Base-by-base conservation (phyloP, 2,888 invertebrate genomes). In the Amblyjoppa proteus region DNA sequence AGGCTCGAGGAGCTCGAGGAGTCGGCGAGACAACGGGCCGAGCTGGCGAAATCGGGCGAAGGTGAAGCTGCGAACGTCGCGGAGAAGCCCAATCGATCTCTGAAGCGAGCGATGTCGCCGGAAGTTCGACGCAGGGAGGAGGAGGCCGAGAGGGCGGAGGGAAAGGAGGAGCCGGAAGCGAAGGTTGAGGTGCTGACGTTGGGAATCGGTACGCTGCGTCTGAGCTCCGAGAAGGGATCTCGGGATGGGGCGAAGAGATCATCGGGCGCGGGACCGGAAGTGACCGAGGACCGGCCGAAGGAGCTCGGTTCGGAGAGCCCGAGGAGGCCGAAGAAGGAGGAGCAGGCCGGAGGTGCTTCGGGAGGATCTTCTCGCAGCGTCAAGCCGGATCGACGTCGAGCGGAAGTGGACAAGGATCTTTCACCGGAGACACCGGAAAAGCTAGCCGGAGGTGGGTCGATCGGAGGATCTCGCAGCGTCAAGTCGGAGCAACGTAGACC, bases 1-100 rank as follows among this genome's bases (percentile, higher is more conserved):
- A 89, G 89, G n/a, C 86, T 89, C 41, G 82, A 83, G 73, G 88
- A 76, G 41, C 53, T 81, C 6, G 89, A 83, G 49, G 49, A 70
- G 34, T 84, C 82, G 13, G 87, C 83, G 58, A 45, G 79, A 61
- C 75, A 38, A 53, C 68, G 73, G 3, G 31, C 16, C 2, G 84
- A 87, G 28, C 11, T 9, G 1, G 83, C 81, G 34, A 74, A 79
- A 53, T 20, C 56, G 13, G 61, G 16, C 28, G 68, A 78, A 66
- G 5, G 34, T 3, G 61, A 45, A 25, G 53, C 58, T 6, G 6
- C 38, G n/a, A 56, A 20, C 6, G 31, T 51, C 41, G 20, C 38
- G 38, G 83, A 80, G 16, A 79, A 71, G 16, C 5, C 70, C 11
- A 66, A 71, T 31, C 80, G 77, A 0, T 11, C 61, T 0, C 28